phyloP scores from a whole-genome alignment of 2,888 invertebrate genomes.

The Archaeoteleia sp. region DNA sequence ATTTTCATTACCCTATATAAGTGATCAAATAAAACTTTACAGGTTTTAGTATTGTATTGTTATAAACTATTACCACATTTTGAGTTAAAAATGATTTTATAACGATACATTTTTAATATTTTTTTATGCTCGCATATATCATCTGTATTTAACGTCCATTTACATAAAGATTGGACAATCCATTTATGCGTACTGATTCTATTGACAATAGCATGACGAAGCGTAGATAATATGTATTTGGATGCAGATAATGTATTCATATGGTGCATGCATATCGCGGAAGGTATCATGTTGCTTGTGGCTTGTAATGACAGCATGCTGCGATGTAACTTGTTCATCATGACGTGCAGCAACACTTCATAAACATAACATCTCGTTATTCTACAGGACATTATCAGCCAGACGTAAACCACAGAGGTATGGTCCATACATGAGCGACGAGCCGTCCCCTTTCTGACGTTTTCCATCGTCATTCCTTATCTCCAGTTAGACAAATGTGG shows the following conservation, averaged over 20 bases:
- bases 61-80: no score
- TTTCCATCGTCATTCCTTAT: constrained; percentile 14
- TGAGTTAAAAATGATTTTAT: no score
- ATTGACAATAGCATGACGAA: constrained; percentile 53
- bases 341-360: constrained; percentile 63
- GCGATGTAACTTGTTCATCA: constrained; percentile 53
- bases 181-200: constrained; percentile 45
- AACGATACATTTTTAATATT: no score
- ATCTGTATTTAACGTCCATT: no score
- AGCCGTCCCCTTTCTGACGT: constrained; percentile 9
- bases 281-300: constrained; percentile 56
- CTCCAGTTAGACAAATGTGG: background rate
- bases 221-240: constrained; percentile 46
- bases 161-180: no score
- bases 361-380: constrained; percentile 62
- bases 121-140: no score
- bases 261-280: constrained; percentile 46
- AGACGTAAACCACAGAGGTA: constrained; percentile 24
- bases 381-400: constrained; percentile 43
- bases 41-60: no score
- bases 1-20: no score
- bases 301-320: constrained; percentile 56
- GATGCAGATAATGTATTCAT: constrained; percentile 54
- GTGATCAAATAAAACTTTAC: no score
- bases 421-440: constrained; percentile 15